Percentiles rank a stretch among this genome's conserved stretches.
phyloP scores from a whole-genome alignment of 2,113 vertebrate species.

The Rhinoderma darwinii region DNA sequence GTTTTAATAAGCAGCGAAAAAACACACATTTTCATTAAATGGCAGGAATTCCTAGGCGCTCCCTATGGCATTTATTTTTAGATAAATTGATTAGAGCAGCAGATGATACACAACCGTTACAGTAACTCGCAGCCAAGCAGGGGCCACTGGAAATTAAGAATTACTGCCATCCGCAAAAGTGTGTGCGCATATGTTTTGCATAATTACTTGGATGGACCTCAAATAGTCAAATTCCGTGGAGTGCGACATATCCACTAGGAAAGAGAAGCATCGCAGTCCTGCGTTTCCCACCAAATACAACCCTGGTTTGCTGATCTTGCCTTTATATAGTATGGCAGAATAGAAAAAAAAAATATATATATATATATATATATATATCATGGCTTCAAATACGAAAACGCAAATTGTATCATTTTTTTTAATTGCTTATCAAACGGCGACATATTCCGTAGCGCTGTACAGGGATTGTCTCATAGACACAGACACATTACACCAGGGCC shows the following conservation, averaged over 20 bases:
- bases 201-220: slow-evolving; percentile 52
- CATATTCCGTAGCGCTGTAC: too few species aligned
- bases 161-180: slow-evolving; percentile 43
- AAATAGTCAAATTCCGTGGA: slow-evolving; percentile 36
- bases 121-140: slow-evolving; percentile 46
- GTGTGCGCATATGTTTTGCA: slow-evolving; percentile 52
- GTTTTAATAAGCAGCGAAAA: slow-evolving; percentile 31
- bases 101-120: slow-evolving; percentile 54
- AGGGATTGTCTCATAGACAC: too few species aligned
- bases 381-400: too few species aligned
- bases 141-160: slow-evolving; percentile 57
- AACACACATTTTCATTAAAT: slow-evolving; percentile 19
- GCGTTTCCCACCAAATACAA: too few species aligned
- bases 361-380: too few species aligned
- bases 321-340: too few species aligned
- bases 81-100: slow-evolving; percentile 50
- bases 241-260: slow-evolving; percentile 15
- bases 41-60: slow-evolving; percentile 52
- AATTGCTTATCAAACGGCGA: too few species aligned
- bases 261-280: too few species aligned
- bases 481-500: too few species aligned
- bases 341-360: too few species aligned
- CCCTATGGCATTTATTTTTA: slow-evolving; percentile 52
- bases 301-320: too few species aligned
- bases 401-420: too few species aligned